These are phyloP conservation scores for Andrena chrysosceles DNA, from an alignment of 2,888 invertebrate genomes.

Conservation along the genomic window DNA sequence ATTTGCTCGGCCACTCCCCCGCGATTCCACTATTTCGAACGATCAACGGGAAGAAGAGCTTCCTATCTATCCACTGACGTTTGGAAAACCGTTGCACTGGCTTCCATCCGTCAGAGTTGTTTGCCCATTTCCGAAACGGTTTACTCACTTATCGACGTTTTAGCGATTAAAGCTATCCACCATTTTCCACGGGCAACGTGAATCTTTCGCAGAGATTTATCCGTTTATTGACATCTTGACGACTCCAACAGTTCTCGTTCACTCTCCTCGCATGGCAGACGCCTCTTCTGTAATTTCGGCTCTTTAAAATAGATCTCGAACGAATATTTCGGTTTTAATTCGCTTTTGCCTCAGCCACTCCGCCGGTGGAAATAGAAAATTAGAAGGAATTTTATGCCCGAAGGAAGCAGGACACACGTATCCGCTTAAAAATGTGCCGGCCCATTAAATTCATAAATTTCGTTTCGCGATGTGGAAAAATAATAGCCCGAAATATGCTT, in stretches of 20 bases:
- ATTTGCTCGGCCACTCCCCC: background rate
- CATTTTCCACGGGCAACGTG: conserved; percentile 6
- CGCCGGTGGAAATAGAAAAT: background rate
- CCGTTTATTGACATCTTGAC: conserved; percentile 44
- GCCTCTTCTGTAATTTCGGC: too few relatives aligned
- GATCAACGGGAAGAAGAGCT: background rate
- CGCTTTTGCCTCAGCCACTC: too few relatives aligned
- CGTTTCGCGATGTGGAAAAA: conserved; percentile 16
- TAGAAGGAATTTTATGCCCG: conserved; percentile 9
- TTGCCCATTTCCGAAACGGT: conserved; percentile 50
- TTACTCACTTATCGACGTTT: conserved; percentile 52
- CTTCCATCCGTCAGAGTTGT: conserved; percentile 37
- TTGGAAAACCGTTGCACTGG: conserved; percentile 8
- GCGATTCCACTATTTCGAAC: background rate
- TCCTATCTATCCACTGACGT: background rate
- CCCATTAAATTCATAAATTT: conserved; percentile 26
- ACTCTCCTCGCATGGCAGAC: background rate
- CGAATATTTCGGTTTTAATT: too few relatives aligned
- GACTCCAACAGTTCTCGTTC: conserved; percentile 5
- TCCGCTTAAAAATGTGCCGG: conserved; percentile 1
- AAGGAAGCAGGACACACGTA: background rate
- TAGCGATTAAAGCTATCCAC: conserved; percentile 43
- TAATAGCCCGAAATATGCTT: conserved; percentile 14
- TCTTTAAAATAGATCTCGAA: too few relatives aligned
- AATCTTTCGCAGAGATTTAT: conserved; percentile 47